Conservation (phyloP, 2,888 invertebrate species). For the Plutella xylostella region DNA sequence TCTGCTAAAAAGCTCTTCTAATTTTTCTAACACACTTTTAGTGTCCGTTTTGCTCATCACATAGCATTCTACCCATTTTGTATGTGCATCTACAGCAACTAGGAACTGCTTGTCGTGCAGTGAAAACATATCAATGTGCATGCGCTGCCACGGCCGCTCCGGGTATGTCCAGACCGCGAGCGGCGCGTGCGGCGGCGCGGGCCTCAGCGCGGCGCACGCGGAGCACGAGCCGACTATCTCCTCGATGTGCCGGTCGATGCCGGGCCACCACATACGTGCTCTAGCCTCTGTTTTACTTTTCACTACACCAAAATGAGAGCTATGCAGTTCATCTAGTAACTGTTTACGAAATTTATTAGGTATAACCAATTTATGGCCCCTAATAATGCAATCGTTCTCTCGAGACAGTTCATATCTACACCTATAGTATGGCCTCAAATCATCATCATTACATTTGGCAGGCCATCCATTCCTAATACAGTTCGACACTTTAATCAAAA, state of each 20-base stretch:
- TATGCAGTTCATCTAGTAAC: constrained; percentile 13
- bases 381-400: constrained; percentile 11
- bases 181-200: constrained; percentile 11
- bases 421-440: constrained; percentile 4
- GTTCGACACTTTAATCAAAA: neutral
- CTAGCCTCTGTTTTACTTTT: constrained; percentile 16
- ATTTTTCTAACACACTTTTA: no score
- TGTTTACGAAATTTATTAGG: constrained; percentile 8
- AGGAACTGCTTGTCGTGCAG: constrained; percentile 9
- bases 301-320: constrained; percentile 14
- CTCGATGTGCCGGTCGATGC: constrained; percentile 14
- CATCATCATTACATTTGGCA: neutral
- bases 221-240: constrained; percentile 12
- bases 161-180: constrained; percentile 14
- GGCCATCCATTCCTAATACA: constrained; percentile 7
- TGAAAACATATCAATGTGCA: constrained; percentile 14
- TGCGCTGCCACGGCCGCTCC: constrained; percentile 5
- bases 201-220: constrained; percentile 9
- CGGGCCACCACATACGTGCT: constrained; percentile 14
- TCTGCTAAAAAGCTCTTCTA: no score
- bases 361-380: constrained; percentile 9
- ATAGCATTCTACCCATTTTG: constrained; percentile 15
- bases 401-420: neutral
- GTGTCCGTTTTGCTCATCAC: constrained; percentile 8
- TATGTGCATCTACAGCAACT: constrained; percentile 12